Evolutionary conservation across 1,140 invertebrate species (phyloP).

Genomic region (Episyrphus balteatus): DNA sequence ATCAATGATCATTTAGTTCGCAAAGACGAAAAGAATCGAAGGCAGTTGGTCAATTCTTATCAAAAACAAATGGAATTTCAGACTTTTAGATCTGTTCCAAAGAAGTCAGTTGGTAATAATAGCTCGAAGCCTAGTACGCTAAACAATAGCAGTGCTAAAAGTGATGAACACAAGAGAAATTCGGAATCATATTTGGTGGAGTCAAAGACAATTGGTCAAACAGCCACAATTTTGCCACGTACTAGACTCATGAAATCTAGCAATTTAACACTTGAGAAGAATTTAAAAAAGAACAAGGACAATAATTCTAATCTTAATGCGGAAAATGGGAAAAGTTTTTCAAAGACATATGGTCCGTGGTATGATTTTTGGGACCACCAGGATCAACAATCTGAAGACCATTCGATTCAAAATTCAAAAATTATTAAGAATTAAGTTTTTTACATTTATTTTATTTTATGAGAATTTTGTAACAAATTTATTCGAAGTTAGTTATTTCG

Average conservation of each 20-base stretch:
- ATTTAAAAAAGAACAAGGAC: slow-evolving; percentile 22
- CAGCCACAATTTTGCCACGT: slow-evolving; percentile 51
- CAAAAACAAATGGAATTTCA: slow-evolving; percentile 39
- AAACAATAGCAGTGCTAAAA: slow-evolving; percentile 16
- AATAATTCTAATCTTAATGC: slow-evolving; percentile 5
- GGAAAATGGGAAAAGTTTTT: slow-evolving; percentile 20
- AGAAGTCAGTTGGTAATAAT: slow-evolving; percentile 16
- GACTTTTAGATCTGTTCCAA: slow-evolving; percentile 36
- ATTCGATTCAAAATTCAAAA: not conserved
- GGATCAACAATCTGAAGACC: slow-evolving; percentile 1
- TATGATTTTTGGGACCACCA: slow-evolving; percentile 67
- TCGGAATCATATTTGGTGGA: not conserved
- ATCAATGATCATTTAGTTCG: slow-evolving; percentile 57
- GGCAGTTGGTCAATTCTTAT: slow-evolving; percentile 24
- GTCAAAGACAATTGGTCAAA: slow-evolving; percentile 11
- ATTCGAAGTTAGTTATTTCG: too few species aligned
- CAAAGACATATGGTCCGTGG: slow-evolving; percentile 73
- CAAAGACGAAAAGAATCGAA: slow-evolving; percentile 39
- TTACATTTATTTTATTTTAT: not conserved
- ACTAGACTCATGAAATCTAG: slow-evolving; percentile 47
- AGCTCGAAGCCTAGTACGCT: slow-evolving; percentile 9
- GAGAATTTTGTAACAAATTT: not conserved
- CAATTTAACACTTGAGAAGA: slow-evolving; percentile 18
- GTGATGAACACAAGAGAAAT: slow-evolving; percentile 12
- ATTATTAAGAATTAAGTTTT: not conserved